These are phyloP conservation scores for Gymnoscopelus braueri DNA, from an alignment of 2,797 vertebrate species.

Conservation along the genomic window DNA sequence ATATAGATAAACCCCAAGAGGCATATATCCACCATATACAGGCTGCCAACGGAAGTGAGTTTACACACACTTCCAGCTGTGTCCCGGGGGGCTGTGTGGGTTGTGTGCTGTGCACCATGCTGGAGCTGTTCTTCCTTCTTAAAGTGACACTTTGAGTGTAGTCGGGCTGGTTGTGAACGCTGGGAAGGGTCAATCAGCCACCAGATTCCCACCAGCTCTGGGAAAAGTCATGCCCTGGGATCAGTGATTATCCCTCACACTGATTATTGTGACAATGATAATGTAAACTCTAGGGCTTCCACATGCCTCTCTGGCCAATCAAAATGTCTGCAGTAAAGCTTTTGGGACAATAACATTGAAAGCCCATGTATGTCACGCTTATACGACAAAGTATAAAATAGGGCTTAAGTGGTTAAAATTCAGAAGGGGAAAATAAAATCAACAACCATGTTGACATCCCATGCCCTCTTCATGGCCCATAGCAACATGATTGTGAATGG, in stretches of 20 bases:
- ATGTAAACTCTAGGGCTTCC: conserved; percentile 55
- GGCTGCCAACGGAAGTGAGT: conserved; percentile 38
- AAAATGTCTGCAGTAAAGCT: conserved; percentile 5
- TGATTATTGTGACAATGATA: conserved; percentile 62
- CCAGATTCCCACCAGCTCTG: conserved; percentile 80
- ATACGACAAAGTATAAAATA: not conserved
- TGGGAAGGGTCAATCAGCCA: conserved; percentile 73
- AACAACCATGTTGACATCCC: not conserved
- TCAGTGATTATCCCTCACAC: conserved; percentile 52
- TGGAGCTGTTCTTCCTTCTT: conserved; percentile 58
- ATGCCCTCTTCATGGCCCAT: not conserved
- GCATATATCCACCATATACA: conserved; percentile 41
- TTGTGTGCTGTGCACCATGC: conserved; percentile 34
- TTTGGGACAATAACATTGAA: conserved; percentile 31
- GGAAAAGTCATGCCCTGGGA: conserved; percentile 61
- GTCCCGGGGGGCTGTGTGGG: conserved; percentile 62
- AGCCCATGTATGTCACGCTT: not conserved
- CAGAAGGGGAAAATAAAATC: not conserved
- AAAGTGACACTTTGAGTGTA: conserved; percentile 74
- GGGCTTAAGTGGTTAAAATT: too few relatives aligned
- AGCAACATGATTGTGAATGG: not conserved
- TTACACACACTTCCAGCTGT: conserved; percentile 33
- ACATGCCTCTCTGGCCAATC: conserved; percentile 41
- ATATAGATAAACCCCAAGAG: conserved; percentile 72
- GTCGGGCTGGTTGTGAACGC: conserved; percentile 64